These are phyloP conservation scores for Ibycter americanus DNA, from an alignment of 2,797 vertebrate species.

Conservation along the genomic window DNA sequence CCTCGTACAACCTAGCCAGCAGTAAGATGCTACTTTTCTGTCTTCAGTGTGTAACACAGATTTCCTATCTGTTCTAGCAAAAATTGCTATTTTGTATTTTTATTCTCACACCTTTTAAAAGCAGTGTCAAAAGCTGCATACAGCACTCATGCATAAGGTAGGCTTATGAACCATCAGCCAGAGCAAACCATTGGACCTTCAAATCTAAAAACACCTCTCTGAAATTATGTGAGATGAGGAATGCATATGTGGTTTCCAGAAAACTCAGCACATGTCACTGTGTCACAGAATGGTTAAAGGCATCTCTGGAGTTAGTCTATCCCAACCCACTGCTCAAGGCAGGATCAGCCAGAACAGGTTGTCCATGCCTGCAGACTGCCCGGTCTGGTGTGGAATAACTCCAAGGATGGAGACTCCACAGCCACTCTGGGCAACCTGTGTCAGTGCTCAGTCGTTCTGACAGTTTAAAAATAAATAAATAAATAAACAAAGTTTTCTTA, in stretches of 20 bases:
- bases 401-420: not conserved
- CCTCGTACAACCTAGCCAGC: not conserved
- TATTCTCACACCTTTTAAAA: not conserved
- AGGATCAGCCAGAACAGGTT: not conserved
- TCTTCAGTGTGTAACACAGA: not conserved
- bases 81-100: not conserved
- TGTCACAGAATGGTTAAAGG: not conserved
- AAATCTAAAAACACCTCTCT: not conserved
- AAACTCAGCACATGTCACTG: not conserved
- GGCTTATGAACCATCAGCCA: not conserved
- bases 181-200: not conserved
- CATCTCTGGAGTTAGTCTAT: not conserved
- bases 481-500: no score
- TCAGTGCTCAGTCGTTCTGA: not conserved
- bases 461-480: not conserved
- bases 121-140: not conserved
- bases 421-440: not conserved
- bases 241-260: not conserved
- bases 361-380: not conserved
- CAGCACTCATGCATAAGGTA: not conserved
- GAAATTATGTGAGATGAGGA: not conserved
- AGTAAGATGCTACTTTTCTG: not conserved
- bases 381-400: no score
- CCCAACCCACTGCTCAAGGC: not conserved
- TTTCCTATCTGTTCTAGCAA: not conserved